phyloP scores from a whole-genome alignment of 35 echinoderm and acorn worm genomes.

The Ophioderma brevispina region DNA sequence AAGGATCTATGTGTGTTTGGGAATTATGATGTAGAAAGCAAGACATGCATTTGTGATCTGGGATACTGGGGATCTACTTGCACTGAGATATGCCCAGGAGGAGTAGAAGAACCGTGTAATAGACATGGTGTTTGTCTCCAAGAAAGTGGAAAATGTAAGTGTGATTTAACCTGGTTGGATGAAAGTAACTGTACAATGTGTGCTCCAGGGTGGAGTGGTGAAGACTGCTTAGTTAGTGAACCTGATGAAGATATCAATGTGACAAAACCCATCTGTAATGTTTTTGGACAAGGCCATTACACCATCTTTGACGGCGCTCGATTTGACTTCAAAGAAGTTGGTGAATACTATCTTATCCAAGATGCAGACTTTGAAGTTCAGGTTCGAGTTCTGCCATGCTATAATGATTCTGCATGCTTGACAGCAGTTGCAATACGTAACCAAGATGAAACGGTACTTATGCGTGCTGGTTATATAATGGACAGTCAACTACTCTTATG shows the following conservation, averaged over 20 bases:
- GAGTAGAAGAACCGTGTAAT: constrained; percentile 70
- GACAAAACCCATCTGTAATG: constrained; percentile 41
- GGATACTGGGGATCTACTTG: constrained; percentile 82
- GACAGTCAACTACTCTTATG: constrained; percentile 54
- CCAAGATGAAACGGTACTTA: constrained; percentile 31
- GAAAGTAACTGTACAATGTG: constrained; percentile 80
- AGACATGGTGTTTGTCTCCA: constrained; percentile 56
- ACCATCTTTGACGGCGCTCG: constrained; percentile 71
- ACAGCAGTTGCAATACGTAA: constrained; percentile 46
- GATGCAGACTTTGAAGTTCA: constrained; percentile 50
- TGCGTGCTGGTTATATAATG: constrained; percentile 66
- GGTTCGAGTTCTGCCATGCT: constrained; percentile 72
- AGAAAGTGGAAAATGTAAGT: constrained; percentile 69
- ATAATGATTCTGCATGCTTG: constrained; percentile 69
- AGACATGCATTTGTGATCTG: constrained; percentile 58
- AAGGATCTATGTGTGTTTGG: constrained; percentile 67
- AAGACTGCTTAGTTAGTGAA: constrained; percentile 42
- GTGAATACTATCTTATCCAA: constrained; percentile 56
- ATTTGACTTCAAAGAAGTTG: constrained; percentile 91
- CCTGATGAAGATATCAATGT: constrained; percentile 10
- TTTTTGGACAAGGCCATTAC: constrained; percentile 86
- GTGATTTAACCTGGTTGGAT: constrained; percentile 77
- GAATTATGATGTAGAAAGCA: constrained; percentile 26
- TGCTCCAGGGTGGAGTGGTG: constrained; percentile 70
- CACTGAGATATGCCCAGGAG: constrained; percentile 59